Base-by-base conservation (phyloP, 2,797 vertebrate genomes). In the Leptodactylus fallax region DNA sequence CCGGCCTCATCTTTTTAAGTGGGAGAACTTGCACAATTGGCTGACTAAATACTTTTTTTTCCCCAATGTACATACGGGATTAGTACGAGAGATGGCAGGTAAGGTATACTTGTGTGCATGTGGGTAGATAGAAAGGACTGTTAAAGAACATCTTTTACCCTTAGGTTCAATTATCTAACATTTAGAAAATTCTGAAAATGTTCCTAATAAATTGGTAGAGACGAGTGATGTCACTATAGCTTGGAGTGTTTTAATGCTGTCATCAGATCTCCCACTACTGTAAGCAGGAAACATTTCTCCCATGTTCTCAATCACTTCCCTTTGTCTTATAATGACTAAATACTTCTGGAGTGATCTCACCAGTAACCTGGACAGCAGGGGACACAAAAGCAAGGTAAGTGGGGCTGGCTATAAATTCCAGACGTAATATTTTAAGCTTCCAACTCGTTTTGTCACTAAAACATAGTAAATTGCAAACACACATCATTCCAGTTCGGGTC, bases 381-480 rank as follows among this genome's bases (percentile, higher is more conserved):
- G 25, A 81, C 58, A 53, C 74, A 21, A 13, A 51, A 7, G 49
- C 49, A 77, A 77, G 74, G 74, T 77, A 77, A 77, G 74, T 7
- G n/a, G 21, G 74, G 49, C 74, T 7, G 3, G 21, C 47, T 49
- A 76, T n/a, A 3, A 51, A 49, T 76, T 51, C 74, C 74, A 77
- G 47, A 77, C 74, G 21, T 77, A 77, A 77, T 53, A n/a, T 16
- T 49, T 77, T 47, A 49, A 16, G 56, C 56, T 85, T 76, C 23
- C 56, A 76, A 27, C 69, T 25, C n/a, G 27, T 58, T 71, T 74
- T 85, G 83, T 85, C 83, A 77, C 83, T 85, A 77, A 61, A 85
- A 76, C 71, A 60, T n/a, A 51, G 83, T 51, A 85, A 61, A 85
- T 77, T 85, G 83, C 83, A 85, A 61, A 77, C 71, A 85, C 83